Evolutionary conservation across 2,888 invertebrate genomes (phyloP), one percentile per base, ranked within the genome.

Genomic region (Marasmarcha lunaedactyla): DNA sequence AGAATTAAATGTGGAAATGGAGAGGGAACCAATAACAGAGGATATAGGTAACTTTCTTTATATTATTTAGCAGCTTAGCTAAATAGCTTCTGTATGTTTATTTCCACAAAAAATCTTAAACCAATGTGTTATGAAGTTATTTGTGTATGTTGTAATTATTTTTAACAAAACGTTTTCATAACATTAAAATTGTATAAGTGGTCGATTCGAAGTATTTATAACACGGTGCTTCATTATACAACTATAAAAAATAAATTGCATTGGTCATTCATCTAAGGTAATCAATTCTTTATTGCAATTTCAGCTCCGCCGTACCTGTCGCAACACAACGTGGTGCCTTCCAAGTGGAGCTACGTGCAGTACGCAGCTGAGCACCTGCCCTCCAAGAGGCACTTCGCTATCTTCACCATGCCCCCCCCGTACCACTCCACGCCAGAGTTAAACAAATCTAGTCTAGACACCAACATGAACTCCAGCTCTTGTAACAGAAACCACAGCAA

Each of bases 251-350:
- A n/a, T n/a, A n/a, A n/a, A n/a, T n/a, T n/a, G n/a, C n/a, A n/a
- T n/a, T n/a, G n/a, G n/a, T n/a, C n/a, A n/a, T n/a, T n/a, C n/a
- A n/a, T n/a, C n/a, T n/a, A n/a, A n/a, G n/a, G n/a, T n/a, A n/a
- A n/a, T n/a, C n/a, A n/a, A n/a, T n/a, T n/a, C n/a, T n/a, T n/a
- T n/a, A n/a, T n/a, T n/a, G n/a, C n/a, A 40, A 52, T 84, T 77
- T 37, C 87, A 87, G 92, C 94, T 40, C 94, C 94, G 13, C 89
- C 92, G 1, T 95, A 93, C 72, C 84, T 93, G 47, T 89, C 91
- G 4, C 90, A 92, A 61, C 95, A 95, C 69, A 89, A 89, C 50
- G 94, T 95, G 27, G 83, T 91, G 14, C 90, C 92, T 9, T 87
- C 92, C 33, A 87, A 88, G 52, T 95, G 95, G 95, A 94, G 92